Base-by-base conservation (phyloP, 2,797 vertebrate species). In the Hyperoplus lanceolatus region DNA sequence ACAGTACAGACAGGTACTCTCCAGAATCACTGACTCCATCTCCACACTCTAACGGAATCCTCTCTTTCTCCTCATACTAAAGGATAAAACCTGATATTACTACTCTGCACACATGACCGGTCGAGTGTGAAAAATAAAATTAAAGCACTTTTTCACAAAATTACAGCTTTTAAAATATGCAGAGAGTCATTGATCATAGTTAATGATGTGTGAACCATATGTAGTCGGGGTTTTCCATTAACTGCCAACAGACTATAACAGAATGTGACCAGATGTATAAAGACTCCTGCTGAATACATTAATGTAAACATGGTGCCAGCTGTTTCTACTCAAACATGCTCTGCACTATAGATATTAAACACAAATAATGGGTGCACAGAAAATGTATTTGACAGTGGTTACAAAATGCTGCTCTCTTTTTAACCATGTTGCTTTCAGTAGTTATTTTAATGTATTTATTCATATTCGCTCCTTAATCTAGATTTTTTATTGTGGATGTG, bases 151-250 rank as follows among this genome's bases (percentile, higher is more conserved):
- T 0, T 57, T 74, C 71, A 48, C 4, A 45, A 36, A 64, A 29
- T 48, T 43, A 12, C 14, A 38, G 39, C 60, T 5, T 43, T 13
- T 48, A 49, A 51, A 72, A 60, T 43, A 13, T 38, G n/a, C 36
- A 6, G 55, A 58, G 43, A 2, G 0, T 14, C 42, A 71, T 13
- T 61, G 36, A 62, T 77, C 53, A 55, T 18, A 4, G 45, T 38
- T 59, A 54, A 63, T 42, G 66, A 51, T 18, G 66, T 68, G 53
- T 75, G 36, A 45, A 63, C 29, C 56, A 64, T 48, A 8, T 54
- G 15, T 48, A n/a, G 67, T 50, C 41, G 16, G 0, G 12, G 2
- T 42, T 74, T 63, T 62, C 21, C 39, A 58, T 53, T 16, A 46
- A 43, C 61, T 16, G 16, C 41, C 41, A 36, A 29, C 18, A 45